These are phyloP conservation scores for Pterois miles DNA, from an alignment of 2,797 vertebrate species.

Conservation along the genomic window DNA sequence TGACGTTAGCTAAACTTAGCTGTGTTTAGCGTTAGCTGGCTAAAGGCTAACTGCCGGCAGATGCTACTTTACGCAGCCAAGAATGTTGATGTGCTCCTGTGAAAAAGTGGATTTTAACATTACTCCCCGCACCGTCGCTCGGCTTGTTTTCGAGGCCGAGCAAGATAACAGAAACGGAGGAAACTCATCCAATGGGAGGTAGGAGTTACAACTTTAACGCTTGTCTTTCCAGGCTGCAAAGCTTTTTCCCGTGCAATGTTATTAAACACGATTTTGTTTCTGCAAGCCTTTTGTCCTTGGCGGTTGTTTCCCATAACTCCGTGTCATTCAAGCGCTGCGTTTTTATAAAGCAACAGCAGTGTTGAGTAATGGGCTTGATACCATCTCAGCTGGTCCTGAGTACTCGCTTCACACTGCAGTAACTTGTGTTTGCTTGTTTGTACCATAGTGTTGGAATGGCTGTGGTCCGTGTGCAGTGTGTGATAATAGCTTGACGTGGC, in stretches of 20 bases:
- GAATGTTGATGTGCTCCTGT: constrained; percentile 85
- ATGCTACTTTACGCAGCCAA: constrained; percentile 45
- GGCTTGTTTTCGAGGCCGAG: constrained; percentile 83
- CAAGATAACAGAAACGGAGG: constrained; percentile 79
- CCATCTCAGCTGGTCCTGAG: neutral
- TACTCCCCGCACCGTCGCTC: constrained; percentile 77
- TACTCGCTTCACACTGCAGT: neutral
- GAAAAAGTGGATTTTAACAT: constrained; percentile 85
- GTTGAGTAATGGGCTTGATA: neutral
- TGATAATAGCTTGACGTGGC: neutral
- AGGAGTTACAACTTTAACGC: constrained; percentile 42
- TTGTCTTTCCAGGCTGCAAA: neutral
- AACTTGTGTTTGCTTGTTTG: neutral
- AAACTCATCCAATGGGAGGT: constrained; percentile 86
- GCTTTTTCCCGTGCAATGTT: neutral
- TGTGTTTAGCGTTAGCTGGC: constrained; percentile 33
- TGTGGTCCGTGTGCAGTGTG: neutral
- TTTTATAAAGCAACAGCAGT: neutral
- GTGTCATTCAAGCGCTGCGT: neutral
- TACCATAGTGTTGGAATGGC: neutral
- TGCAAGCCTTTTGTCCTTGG: neutral
- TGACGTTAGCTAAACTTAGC: constrained; percentile 33
- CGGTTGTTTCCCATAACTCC: neutral
- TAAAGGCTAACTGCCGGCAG: constrained; percentile 59
- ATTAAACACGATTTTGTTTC: neutral